Base-by-base conservation (phyloP, 2,888 invertebrate genomes). In the Caenorhabditis japonica region DNA sequence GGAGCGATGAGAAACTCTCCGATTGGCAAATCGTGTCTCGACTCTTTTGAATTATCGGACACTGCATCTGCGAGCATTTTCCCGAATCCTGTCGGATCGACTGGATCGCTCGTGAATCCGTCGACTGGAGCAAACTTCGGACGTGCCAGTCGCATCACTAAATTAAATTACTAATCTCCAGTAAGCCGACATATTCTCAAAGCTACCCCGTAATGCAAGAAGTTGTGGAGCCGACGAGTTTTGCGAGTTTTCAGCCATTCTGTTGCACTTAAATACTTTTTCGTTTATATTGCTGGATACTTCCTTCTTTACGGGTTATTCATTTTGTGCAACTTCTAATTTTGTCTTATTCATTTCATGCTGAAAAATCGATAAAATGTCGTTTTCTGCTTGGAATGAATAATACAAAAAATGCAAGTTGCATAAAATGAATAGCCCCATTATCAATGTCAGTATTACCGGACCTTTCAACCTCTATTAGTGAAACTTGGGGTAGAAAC, bases 1-100 rank as follows among this genome's bases (percentile, higher is more conserved):
- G 97, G 97, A 55, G 97, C 90, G 62, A 96, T 90, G 85, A 97
- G 90, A 88, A 95, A 94, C 86, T 95, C 94, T 1, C 95, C 95
- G 58, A 93, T 91, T n/a, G 92, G 92, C 34, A 60, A 66, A 36
- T 72, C 75, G 79, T 88, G 86, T 49, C 84, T 75, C 2, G 41
- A 47, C 30, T 78, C 75, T 33, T 62, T 53, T 19, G 58, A 76
- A 23, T 15, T 38, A 36, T 74, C 68, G 0, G 56, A 53, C 2
- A 61, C 55, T 51, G 44, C 61, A 25, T 51, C 34, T 15, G 53
- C 46, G 1, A 68, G 23, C 1, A 74, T 34, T 41, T 61, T 49
- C 3, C 74, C 61, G 46, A 76, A 69, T 5, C 77, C 79, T 3
- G 79, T 75, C 5, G 78, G 64, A 68, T 87, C 86, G 5, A 60